Base-by-base conservation (phyloP, 2,797 vertebrate genomes). In the Todus mexicanus region DNA sequence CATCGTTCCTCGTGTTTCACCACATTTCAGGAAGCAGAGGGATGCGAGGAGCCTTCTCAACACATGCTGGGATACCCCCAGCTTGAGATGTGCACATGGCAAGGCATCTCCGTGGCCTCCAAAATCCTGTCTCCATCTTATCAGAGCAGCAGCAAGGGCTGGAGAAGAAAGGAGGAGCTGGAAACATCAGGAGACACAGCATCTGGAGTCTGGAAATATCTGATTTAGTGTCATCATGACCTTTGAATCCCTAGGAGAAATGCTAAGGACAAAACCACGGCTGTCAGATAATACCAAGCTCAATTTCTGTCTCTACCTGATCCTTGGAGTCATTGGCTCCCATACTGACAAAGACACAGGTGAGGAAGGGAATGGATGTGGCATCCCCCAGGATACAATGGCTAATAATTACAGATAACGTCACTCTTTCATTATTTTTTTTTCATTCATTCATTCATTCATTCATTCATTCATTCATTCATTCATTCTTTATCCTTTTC, bases 281-380 rank as follows among this genome's bases (percentile, higher is more conserved):
- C 16, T 6, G 1, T 38, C 54, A 60, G 50, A 48, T 64, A 23
- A 66, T 11, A 54, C 8, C 18, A 26, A 33, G 0, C 17, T 51
- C 10, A 8, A 1, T 45, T 75, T 57, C 26, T 73, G 73, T 26
- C 56, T 83, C 80, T 50, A n/a, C 15, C 31, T 63, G 21, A 27
- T 80, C 23, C 56, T n/a, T 7, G 7, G 12, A 64, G 37, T 0
- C 0, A 12, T 38, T 0, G 10, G 13, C 38, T 87, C 68, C 31
- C 6, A 4, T 3, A 1, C 10, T 8, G 38, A 56, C 11, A 29
- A 42, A 59, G 12, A 12, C 14, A 12, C 16, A 5, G 60, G 29
- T 2, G 2, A 23, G 40, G 40, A 54, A 66, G 7, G 48, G n/a
- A 73, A n/a, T 0, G 9, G 45, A 18, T 81, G 43, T 21, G 45